A percentile compares a stretch with the other conserved stretches of the same genome.
Evolutionary conservation across 1,140 invertebrate genomes (phyloP).

Genomic region (Ganaspis sp.): DNA sequence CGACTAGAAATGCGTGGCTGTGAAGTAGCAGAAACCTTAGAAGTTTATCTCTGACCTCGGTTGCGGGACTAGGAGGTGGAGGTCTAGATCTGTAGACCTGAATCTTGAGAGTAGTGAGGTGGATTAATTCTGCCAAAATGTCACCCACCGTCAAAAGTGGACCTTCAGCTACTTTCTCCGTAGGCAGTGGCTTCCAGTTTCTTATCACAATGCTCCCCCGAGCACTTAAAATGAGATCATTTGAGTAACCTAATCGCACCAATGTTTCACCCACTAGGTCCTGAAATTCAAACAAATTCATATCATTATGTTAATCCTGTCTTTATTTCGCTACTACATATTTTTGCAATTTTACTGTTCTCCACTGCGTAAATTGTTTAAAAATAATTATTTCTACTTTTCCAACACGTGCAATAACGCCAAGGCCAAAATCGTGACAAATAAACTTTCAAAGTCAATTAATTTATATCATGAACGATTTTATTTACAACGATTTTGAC

Average conservation of each 20-base stretch:
- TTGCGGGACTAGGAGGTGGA: conserved; percentile 79
- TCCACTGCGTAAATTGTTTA: no score
- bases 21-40: conserved; percentile 91
- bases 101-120: conserved; percentile 92
- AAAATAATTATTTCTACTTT: no score
- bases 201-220: conserved; percentile 91
- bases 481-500: no score
- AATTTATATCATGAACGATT: no score
- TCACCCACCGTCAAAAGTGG: conserved; percentile 91
- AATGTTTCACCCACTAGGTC: conserved; percentile 82
- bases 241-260: conserved; percentile 80
- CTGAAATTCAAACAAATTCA: conserved; percentile 60
- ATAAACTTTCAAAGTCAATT: no score
- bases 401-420: no score
- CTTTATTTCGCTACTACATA: no score
- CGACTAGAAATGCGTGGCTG: conserved; percentile 89
- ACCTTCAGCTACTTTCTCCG: conserved; percentile 93
- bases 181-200: conserved; percentile 94
- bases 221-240: conserved; percentile 72
- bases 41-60: conserved; percentile 95
- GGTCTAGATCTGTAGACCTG: conserved; percentile 89
- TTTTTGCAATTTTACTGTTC: no score
- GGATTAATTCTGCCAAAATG: conserved; percentile 93
- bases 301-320: no score
- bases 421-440: no score